Conservation (phyloP, 1,140 invertebrate species). For the Dryas iulia region DNA sequence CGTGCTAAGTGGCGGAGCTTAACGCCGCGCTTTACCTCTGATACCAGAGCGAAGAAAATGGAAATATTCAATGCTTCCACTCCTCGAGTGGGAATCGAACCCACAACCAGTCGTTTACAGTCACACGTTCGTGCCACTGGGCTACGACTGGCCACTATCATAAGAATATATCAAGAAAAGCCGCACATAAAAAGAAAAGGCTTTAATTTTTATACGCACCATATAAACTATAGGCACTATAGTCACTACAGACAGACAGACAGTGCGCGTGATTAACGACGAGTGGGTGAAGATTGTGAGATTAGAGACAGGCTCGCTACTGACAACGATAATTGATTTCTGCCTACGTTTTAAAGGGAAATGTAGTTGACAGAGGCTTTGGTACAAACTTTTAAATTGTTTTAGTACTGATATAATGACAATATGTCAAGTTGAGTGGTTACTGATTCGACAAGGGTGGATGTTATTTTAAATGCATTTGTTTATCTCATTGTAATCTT, state of each 20-base stretch:
- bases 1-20: no score
- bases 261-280: conserved; percentile 20
- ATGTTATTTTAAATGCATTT: no score
- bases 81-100: no score
- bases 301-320: conserved; percentile 9
- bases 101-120: not conserved
- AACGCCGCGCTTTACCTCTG: no score
- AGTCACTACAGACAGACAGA: conserved; percentile 5
- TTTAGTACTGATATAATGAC: no score
- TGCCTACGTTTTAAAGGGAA: conserved; percentile 3
- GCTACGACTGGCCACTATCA: not conserved
- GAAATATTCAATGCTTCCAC: no score
- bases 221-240: not conserved
- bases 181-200: not conserved
- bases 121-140: not conserved
- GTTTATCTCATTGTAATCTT: no score
- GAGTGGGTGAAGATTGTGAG: conserved; percentile 10
- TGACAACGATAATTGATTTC: conserved; percentile 15
- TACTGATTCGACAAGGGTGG: no score
- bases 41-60: no score
- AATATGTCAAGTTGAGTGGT: no score
- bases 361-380: not conserved
- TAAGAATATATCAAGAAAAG: not conserved
- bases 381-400: no score
- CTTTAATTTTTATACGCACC: not conserved